Base-by-base conservation (phyloP, 2,113 vertebrate genomes). In the Sitta europaea region DNA sequence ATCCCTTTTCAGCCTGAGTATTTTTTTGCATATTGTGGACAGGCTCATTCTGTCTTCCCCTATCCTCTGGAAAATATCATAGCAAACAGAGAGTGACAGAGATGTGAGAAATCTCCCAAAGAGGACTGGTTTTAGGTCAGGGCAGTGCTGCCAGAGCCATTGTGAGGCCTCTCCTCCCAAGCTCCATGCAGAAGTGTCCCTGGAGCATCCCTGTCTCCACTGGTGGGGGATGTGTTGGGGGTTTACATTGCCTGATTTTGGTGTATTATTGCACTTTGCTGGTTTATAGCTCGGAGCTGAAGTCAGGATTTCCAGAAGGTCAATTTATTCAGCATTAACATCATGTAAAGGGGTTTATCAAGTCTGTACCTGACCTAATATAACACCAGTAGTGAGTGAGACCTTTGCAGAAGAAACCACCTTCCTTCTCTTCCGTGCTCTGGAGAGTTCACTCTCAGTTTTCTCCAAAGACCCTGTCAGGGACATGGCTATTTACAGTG, bases 171-270 rank as follows among this genome's bases (percentile, higher is more conserved):
- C 13, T 90, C 18, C 28, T 84, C 28, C 25, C 22, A 6, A 6
- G 20, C 25, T 82, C 74, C 2, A 0, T 14, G 66, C 45, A 72
- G 77, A 38, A 0, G 0, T 11, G 33, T 19, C 45, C 35, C 35
- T 38, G 35, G n/a, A 55, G 22, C 27, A 20, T 6, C 14, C 1
- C 1, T 19, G 24, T 59, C 23, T 65, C 33, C n/a, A 5, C 14
- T 33, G 38, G 5, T 57, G 61, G 20, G 38, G 19, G 31, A 31
- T 42, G 27, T 54, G 11, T 16, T 74, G 38, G 11, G 43, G 28
- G 18, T 4, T 43, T 63, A 6, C 35, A 5, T 3, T 42, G 27
- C 25, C 19, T 88, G 75, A 33, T 57, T 0, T 0, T 5, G 47
- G 7, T 61, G 11, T 4, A 14, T 48, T 58, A 16, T 6, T 77